A percentile compares a stretch with the other conserved stretches of the same genome.
These are phyloP conservation scores for Neoaliturus tenellus DNA, from an alignment of 2,888 invertebrate species.

Conservation along the genomic window DNA sequence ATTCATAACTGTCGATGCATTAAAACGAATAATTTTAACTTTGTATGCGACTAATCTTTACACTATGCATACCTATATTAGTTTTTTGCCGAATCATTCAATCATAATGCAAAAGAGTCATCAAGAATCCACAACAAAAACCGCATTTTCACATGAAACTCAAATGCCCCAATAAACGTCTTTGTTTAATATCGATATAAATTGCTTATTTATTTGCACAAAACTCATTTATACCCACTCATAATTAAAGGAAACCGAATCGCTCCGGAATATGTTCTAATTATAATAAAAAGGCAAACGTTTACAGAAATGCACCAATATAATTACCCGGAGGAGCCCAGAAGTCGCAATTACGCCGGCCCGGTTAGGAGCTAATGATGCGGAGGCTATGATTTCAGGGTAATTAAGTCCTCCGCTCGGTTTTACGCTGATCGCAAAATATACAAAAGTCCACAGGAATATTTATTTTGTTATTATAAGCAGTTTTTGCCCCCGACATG, in stretches of 20 bases:
- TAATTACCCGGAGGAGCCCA: background rate
- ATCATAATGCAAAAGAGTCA: too few species aligned
- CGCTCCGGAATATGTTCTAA: background rate
- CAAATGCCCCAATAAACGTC: too few species aligned
- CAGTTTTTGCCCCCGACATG: background rate
- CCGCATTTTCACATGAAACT: too few species aligned
- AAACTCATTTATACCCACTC: constrained; percentile 2
- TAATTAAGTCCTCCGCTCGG: background rate
- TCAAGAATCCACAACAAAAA: too few species aligned
- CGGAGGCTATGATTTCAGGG: background rate
- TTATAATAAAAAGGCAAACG: background rate
- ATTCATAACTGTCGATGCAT: too few species aligned
- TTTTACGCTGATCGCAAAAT: constrained; percentile 11
- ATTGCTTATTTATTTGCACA: too few species aligned
- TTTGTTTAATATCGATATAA: too few species aligned
- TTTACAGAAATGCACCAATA: background rate
- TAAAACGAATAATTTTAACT: too few species aligned
- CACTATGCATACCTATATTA: too few species aligned
- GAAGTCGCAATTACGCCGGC: background rate
- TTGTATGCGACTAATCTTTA: too few species aligned
- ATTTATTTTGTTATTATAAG: background rate
- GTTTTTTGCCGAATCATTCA: too few species aligned
- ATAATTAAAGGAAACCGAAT: background rate
- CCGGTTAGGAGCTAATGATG: background rate
- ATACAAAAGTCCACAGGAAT: constrained; percentile 9